Percentiles rank a stretch among this genome's conserved stretches.
Conservation (phyloP, 1,140 invertebrate species). For the Brachystomella parvula region DNA sequence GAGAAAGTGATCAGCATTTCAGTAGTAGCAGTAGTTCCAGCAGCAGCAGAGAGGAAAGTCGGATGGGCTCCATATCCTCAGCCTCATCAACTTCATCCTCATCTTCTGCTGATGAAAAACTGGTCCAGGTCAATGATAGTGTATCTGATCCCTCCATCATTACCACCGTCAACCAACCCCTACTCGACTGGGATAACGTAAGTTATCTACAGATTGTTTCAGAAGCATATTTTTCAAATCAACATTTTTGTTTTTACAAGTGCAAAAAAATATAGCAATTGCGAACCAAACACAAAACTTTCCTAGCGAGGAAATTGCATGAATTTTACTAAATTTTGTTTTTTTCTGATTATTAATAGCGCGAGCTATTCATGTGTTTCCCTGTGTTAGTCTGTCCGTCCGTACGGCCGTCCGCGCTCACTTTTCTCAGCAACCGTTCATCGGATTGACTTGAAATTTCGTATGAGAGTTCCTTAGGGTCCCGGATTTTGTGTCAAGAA, state of each 20-base stretch:
- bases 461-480: neutral
- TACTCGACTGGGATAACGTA: conserved; percentile 31
- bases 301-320: too few relatives aligned
- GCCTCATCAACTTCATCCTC: conserved; percentile 7
- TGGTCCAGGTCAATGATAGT: neutral
- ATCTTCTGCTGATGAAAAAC: neutral
- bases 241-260: neutral
- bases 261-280: too few relatives aligned
- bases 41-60: too few relatives aligned
- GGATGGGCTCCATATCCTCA: neutral
- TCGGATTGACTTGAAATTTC: too few relatives aligned
- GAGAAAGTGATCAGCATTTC: conserved; percentile 6
- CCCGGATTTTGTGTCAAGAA: too few relatives aligned
- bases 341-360: neutral
- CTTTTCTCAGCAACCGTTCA: too few relatives aligned
- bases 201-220: conserved; percentile 8
- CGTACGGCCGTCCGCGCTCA: too few relatives aligned
- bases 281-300: too few relatives aligned
- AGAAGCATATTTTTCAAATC: neutral
- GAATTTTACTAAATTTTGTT: neutral
- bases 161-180: neutral
- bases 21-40: conserved; percentile 16
- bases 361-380: too few relatives aligned
- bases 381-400: too few relatives aligned
- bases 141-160: too few relatives aligned